Conservation (phyloP, 2,797 vertebrate species). For the Pyrrhura leucotis region DNA sequence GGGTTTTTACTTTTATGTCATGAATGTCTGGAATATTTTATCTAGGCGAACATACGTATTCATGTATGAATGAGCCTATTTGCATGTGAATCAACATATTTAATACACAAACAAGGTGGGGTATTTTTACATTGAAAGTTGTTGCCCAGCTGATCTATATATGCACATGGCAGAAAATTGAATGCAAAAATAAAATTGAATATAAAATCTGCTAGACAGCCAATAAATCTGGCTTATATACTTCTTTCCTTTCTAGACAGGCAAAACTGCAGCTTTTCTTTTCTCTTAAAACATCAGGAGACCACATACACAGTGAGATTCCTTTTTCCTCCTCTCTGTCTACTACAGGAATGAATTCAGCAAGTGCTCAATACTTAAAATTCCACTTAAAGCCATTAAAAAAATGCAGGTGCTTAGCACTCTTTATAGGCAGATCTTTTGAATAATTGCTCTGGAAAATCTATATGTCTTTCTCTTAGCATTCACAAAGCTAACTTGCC, state of each 20-base stretch:
- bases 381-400: neutral
- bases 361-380: neutral
- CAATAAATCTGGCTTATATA: neutral
- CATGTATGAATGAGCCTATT: conserved; percentile 52
- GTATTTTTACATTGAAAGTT: neutral
- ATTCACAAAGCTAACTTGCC: neutral
- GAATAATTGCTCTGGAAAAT: neutral
- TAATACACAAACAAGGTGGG: neutral
- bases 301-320: neutral
- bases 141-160: conserved; percentile 3
- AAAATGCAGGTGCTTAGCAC: neutral
- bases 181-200: conserved; percentile 25
- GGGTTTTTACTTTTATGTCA: neutral
- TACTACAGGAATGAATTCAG: neutral
- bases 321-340: rapidly evolving
- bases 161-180: neutral
- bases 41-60: neutral
- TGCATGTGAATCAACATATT: conserved; percentile 46
- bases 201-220: neutral
- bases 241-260: neutral
- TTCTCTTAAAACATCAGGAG: neutral
- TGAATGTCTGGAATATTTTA: conserved; percentile 16
- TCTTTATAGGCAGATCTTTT: neutral
- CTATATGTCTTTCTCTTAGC: neutral
- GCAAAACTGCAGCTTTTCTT: neutral